A percentile compares a stretch with the other conserved stretches of the same genome.
These are phyloP conservation scores for Sphaeramia orbicularis DNA, from an alignment of 2,797 vertebrate genomes.

Conservation along the genomic window DNA sequence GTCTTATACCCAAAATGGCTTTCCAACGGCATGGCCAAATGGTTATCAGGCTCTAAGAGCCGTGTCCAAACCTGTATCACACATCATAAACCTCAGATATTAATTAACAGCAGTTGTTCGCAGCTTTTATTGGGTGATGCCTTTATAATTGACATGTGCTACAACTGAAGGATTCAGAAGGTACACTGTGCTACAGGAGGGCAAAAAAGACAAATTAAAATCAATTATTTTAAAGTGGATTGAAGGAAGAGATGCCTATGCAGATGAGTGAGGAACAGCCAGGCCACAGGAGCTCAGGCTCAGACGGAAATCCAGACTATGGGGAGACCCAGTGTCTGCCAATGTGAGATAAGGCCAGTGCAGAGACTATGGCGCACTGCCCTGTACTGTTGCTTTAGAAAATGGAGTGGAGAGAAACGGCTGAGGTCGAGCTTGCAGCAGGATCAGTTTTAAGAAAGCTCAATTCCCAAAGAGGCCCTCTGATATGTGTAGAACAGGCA, in stretches of 20 bases:
- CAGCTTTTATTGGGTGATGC: conserved; percentile 81
- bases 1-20: conserved; percentile 74
- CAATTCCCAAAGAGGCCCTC: conserved; percentile 67
- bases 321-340: conserved; percentile 76
- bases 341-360: conserved; percentile 73
- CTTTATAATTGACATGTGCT: conserved; percentile 81
- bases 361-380: conserved; percentile 54
- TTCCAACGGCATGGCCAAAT: conserved; percentile 76
- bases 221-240: conserved; percentile 74
- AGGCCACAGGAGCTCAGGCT: conserved; percentile 60
- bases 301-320: conserved; percentile 68
- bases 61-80: conserved; percentile 77
- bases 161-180: conserved; percentile 67
- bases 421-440: conserved; percentile 66
- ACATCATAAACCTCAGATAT: conserved; percentile 85
- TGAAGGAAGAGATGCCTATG: conserved; percentile 62
- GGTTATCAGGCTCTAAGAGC: conserved; percentile 76
- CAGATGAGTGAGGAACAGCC: conserved; percentile 65
- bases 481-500: conserved; percentile 76
- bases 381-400: conserved; percentile 70
- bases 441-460: conserved; percentile 77
- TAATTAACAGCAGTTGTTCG: conserved; percentile 85
- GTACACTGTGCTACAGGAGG: conserved; percentile 64
- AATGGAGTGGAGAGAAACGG: conserved; percentile 62
- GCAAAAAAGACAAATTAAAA: conserved; percentile 82